Base-by-base conservation (phyloP, 1,140 invertebrate genomes). In the Copidosoma floridanum region DNA sequence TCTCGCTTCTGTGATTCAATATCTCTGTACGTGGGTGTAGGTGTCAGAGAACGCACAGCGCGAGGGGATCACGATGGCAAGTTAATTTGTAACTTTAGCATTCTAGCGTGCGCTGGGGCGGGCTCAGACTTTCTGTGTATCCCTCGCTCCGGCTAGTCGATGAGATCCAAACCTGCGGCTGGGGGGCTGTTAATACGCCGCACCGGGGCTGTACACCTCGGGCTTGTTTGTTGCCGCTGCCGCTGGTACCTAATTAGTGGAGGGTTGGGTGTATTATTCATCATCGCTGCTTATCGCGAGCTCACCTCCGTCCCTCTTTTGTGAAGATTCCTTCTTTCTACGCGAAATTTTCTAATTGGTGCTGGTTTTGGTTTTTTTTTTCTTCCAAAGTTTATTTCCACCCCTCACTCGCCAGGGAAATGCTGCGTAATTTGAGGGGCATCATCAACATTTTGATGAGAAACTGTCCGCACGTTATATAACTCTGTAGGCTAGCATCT, bases 11-110 rank as follows among this genome's bases (percentile, higher is more conserved):
- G 54, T 43, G 59, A 61, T 72, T 71, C 66, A 67, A 67, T 67
- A n/a, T n/a, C n/a, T n/a, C 62, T 61, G 64, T 57, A 68, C 61
- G 43, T 60, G 51, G 68, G n/a, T n/a, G n/a, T 32, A 71, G 69
- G 59, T 75, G 69, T 66, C 71, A 76, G 73, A 63, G 71, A 72
- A 74, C 73, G 70, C 76, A 75, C 74, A 76, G 75, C 18, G 14
- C 71, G 71, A n/a, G n/a, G n/a, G n/a, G n/a, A n/a, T n/a, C n/a
- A n/a, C n/a, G n/a, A n/a, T n/a, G n/a, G n/a, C 68, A 71, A 77
- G 74, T 75, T 77, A 77, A 77, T 78, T 78, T 78, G 75, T 77
- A 77, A 78, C 73, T 75, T 68, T 75, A 78, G 73, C 66, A 71
- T 73, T 70, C 68, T 65, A 66, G 52, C 53, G 62, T 59, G 66